Base-by-base conservation (phyloP, 2,113 vertebrate genomes). In the Pelmatolapia mariae region DNA sequence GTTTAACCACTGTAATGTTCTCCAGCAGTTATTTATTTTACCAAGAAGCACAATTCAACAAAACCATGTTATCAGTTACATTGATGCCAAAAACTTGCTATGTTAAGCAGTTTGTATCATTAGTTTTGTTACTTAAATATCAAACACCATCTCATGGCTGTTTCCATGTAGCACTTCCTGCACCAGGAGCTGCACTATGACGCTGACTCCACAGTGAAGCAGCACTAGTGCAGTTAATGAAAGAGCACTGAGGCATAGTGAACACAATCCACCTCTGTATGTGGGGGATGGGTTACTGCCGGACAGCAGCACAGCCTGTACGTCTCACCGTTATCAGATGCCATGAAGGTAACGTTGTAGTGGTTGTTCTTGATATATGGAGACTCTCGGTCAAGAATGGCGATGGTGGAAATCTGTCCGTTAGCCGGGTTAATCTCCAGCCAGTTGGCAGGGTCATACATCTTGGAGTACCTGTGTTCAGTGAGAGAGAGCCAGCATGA, bases 261-360 rank as follows among this genome's bases (percentile, higher is more conserved):
- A 87, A 76, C 68, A 80, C 52, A 76, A 36, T 59, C 18, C 80
- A 52, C n/a, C 68, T 26, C 43, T 82, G 47, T 63, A 10, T 83
- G 68, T 8, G 59, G 16, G 19, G 50, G 50, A 13, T 2, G 54
- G 79, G 54, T 83, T 18, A 57, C 56, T 76, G 61, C 83, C 81
- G 80, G 76, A 83, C 85, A 87, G 12, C 54, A 24, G 13, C 13
- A 4, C 36, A 40, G 54, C n/a, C 38, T 45, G 16, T 3, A 2
- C 22, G 9, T 63, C 97, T 71, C 96, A 99, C 98, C 98, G 71
- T 97, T 98, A 95, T 99, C 98, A 47, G 97, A 96, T 50, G 98
- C 98, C 95, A 98, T 97, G 96, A 99, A 98, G 0, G 98, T 99
- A 82, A 98, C 97, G 59, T 99, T 99, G 94, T 99, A 99, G 91